Conservation (phyloP, 2,888 invertebrate genomes). For the Noctua pronuba region DNA sequence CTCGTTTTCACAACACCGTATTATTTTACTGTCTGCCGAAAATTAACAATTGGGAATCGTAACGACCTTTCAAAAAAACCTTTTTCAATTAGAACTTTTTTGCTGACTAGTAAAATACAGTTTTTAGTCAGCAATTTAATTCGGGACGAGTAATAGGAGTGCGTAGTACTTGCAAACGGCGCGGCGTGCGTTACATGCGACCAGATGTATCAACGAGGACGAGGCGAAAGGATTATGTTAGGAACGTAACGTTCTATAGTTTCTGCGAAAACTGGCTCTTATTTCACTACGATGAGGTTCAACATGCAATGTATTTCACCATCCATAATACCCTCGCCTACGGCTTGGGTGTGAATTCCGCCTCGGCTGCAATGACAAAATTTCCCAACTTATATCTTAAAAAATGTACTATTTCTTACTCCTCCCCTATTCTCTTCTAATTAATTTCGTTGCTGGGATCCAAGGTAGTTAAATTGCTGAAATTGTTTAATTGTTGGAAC, state of each 20-base stretch:
- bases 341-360: too few species aligned
- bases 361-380: too few species aligned
- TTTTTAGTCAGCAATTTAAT: conserved; percentile 23
- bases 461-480: not conserved
- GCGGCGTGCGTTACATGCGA: not conserved
- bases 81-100: conserved; percentile 29
- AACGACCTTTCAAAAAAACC: conserved; percentile 22
- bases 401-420: too few species aligned
- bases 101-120: not conserved
- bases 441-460: not conserved
- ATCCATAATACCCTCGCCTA: too few species aligned
- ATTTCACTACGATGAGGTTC: too few species aligned
- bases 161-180: not conserved
- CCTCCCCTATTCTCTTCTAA: not conserved
- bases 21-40: conserved; percentile 44
- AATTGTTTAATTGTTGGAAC: not conserved
- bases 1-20: conserved; percentile 27
- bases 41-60: conserved; percentile 24
- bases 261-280: not conserved
- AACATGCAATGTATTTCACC: too few species aligned
- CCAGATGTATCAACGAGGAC: not conserved
- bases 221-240: not conserved
- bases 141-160: conserved; percentile 29
- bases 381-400: too few species aligned
- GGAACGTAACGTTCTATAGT: not conserved